Percentiles rank a stretch among this genome's conserved stretches.
phyloP scores from a whole-genome alignment of 1,140 invertebrate species.

The Thrips palmi region DNA sequence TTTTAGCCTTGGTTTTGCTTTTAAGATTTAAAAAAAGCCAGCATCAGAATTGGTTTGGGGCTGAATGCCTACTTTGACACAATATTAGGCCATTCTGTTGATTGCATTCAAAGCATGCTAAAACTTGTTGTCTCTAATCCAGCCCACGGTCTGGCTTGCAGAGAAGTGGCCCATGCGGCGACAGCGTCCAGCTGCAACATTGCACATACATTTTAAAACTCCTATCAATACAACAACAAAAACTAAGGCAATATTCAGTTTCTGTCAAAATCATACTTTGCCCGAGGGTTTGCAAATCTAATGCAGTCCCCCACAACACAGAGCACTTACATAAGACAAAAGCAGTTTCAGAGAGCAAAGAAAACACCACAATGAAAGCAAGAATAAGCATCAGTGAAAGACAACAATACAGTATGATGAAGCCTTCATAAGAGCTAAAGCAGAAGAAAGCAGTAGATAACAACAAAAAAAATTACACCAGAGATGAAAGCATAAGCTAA shows the following conservation, averaged over 20 bases:
- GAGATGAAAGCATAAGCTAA: too few species aligned
- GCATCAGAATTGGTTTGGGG: not conserved
- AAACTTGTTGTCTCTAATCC: conserved; percentile 13
- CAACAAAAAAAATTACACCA: too few species aligned
- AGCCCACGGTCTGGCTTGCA: conserved; percentile 15
- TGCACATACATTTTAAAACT: conserved; percentile 2
- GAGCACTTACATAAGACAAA: conserved; percentile 5
- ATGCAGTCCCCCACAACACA: not conserved
- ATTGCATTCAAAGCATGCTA: conserved; percentile 1
- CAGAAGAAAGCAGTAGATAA: too few species aligned
- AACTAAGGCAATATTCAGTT: conserved; percentile 8
- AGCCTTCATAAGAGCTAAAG: too few species aligned
- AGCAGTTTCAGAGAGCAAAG: too few species aligned
- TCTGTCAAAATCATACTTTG: conserved; percentile 4
- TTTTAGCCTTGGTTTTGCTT: not conserved
- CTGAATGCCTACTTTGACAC: not conserved
- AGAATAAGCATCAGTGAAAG: too few species aligned
- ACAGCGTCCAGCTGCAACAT: conserved; percentile 14
- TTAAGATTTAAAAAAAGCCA: not conserved
- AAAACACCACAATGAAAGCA: too few species aligned
- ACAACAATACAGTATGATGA: too few species aligned
- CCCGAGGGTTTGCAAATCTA: not conserved
- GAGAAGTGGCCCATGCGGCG: conserved; percentile 17
- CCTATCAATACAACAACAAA: conserved; percentile 6
- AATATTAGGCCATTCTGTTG: not conserved